Conservation (phyloP, 2,888 invertebrate genomes). For the Cosmia trapezina region DNA sequence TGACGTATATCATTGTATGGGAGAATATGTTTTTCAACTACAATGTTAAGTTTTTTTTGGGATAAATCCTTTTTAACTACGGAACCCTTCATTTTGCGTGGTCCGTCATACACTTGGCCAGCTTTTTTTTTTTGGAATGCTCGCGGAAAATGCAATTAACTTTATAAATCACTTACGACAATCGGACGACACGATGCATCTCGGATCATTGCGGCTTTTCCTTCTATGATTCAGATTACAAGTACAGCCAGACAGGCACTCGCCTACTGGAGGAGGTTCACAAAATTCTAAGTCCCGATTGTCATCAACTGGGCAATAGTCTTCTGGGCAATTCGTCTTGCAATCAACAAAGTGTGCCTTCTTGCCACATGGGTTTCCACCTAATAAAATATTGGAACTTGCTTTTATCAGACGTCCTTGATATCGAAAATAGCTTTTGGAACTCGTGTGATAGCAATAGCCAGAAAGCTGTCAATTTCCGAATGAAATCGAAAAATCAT, state of each 20-base stretch:
- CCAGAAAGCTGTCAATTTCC: not conserved
- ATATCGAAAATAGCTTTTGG: not conserved
- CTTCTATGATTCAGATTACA: slow-evolving; percentile 68
- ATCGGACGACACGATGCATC: slow-evolving; percentile 67
- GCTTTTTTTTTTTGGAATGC: not conserved
- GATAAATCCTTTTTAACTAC: no score
- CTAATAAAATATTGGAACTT: slow-evolving; percentile 53
- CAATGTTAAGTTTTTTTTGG: no score
- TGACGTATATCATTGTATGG: no score
- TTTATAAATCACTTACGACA: slow-evolving; percentile 68
- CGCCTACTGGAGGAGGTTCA: slow-evolving; percentile 40
- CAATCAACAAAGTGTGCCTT: slow-evolving; percentile 67
- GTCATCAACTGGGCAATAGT: slow-evolving; percentile 71
- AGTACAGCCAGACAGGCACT: slow-evolving; percentile 70
- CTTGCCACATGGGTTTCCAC: slow-evolving; percentile 71
- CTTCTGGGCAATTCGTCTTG: slow-evolving; percentile 55
- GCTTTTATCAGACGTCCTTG: not conserved
- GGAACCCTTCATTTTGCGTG: no score
- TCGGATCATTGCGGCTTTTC: slow-evolving; percentile 61
- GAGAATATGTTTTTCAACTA: no score
- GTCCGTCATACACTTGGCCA: no score
- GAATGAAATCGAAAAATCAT: slow-evolving; percentile 5
- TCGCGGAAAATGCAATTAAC: slow-evolving; percentile 17
- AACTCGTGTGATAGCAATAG: not conserved
- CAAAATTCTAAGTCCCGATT: slow-evolving; percentile 58